A percentile compares a stretch with the other conserved stretches of the same genome.
Conservation (phyloP, 2,113 vertebrate genomes). For the Etia nguti region DNA sequence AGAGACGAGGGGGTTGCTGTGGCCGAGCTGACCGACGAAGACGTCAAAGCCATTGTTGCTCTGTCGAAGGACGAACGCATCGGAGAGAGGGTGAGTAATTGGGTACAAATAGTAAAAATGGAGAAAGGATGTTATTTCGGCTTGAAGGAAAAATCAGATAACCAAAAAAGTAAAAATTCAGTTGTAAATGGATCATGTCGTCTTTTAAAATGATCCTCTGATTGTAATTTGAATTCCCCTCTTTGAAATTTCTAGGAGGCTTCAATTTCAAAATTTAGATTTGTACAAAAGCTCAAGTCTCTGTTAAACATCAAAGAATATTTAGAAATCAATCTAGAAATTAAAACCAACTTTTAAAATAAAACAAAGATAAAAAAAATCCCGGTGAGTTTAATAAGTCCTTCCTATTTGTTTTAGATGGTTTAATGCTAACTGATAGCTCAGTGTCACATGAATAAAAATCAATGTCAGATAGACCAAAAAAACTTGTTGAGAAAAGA, state of each 20-base stretch:
- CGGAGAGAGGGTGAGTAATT: slow-evolving; percentile 82
- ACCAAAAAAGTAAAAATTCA: neutral
- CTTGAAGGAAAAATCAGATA: neutral
- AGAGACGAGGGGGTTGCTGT: slow-evolving; percentile 86
- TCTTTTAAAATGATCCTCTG: neutral
- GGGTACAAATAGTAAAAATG: neutral
- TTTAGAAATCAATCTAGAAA: neutral
- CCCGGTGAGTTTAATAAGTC: neutral
- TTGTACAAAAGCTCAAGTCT: neutral
- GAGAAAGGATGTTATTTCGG: neutral
- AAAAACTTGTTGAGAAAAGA: neutral
- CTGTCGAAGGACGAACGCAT: slow-evolving; percentile 93
- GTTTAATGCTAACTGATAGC: neutral
- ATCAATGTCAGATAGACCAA: neutral
- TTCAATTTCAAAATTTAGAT: neutral
- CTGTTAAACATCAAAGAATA: neutral
- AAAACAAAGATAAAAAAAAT: neutral
- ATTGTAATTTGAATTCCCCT: neutral
- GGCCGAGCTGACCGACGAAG: slow-evolving; percentile 93
- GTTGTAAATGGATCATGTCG: neutral
- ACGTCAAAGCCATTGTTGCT: slow-evolving; percentile 85
- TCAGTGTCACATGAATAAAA: neutral
- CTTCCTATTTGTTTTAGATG: neutral
- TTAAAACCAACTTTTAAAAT: neutral
- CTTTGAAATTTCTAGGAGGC: neutral